Conservation (phyloP, 2,888 invertebrate species). For the Drosophila parthenogenetica region DNA sequence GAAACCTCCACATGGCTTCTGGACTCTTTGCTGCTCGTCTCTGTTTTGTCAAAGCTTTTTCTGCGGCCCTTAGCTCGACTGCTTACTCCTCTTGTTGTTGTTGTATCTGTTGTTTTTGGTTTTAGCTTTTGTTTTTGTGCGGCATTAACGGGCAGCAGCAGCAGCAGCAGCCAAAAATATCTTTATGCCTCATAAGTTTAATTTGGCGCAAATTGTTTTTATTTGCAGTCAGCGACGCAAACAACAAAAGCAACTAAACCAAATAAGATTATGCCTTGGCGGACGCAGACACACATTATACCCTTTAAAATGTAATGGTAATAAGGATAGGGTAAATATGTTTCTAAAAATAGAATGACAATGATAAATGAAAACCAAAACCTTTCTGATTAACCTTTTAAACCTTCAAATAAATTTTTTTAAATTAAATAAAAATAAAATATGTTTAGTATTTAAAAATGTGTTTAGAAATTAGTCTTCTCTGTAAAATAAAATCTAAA, state of each 20-base stretch:
- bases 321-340: background rate
- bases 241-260: constrained; percentile 58
- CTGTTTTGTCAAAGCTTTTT: constrained; percentile 71
- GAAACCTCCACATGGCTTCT: constrained; percentile 62
- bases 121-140: constrained; percentile 42
- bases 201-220: constrained; percentile 81
- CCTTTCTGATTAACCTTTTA: too few species aligned
- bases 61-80: constrained; percentile 44
- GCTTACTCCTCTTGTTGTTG: constrained; percentile 7
- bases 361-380: too few species aligned
- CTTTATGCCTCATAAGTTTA: constrained; percentile 83
- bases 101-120: constrained; percentile 20
- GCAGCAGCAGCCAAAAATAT: constrained; percentile 73
- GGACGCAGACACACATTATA: constrained; percentile 21
- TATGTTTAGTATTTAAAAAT: too few species aligned
- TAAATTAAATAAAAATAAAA: too few species aligned
- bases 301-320: constrained; percentile 15
- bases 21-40: constrained; percentile 63
- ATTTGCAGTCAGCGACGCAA: constrained; percentile 69
- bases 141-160: constrained; percentile 69
- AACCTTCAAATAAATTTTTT: too few species aligned
- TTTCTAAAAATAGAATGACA: too few species aligned
- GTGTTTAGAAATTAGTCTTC: too few species aligned
- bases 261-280: constrained; percentile 27
- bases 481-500: too few species aligned